Evolutionary conservation across 2,888 invertebrate species (phyloP).

Genomic region (Dorcus hopei): DNA sequence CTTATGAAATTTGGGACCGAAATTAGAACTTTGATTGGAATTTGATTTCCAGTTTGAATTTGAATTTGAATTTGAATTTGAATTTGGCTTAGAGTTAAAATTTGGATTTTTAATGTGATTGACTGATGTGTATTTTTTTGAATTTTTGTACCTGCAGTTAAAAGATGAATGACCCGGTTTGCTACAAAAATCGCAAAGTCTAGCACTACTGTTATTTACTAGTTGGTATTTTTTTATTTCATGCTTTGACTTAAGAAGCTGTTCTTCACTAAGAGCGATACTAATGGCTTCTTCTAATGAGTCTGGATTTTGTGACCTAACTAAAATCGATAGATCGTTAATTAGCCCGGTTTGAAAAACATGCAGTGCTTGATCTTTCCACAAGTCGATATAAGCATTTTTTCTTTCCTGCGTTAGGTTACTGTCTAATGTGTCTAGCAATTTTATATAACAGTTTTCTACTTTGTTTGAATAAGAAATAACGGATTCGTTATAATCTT

Average conservation of each 20-base stretch:
- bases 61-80: too few species aligned
- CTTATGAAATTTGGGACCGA: too few species aligned
- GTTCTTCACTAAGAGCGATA: constrained; percentile 31
- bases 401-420: constrained; percentile 18
- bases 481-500: constrained; percentile 28
- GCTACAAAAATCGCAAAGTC: constrained; percentile 7
- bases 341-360: constrained; percentile 34
- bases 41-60: too few species aligned
- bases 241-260: constrained; percentile 1
- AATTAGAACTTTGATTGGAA: too few species aligned
- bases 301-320: constrained; percentile 33
- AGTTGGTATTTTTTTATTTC: constrained; percentile 5
- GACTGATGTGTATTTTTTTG: too few species aligned
- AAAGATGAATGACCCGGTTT: constrained; percentile 8
- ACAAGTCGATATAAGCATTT: constrained; percentile 26
- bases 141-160: constrained; percentile 5
- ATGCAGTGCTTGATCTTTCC: constrained; percentile 33
- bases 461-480: constrained; percentile 29
- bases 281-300: constrained; percentile 33
- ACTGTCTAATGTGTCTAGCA: constrained; percentile 29
- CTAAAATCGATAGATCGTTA: constrained; percentile 31
- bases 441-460: constrained; percentile 33
- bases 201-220: background rate
- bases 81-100: too few species aligned
- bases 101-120: too few species aligned